Percentiles rank a stretch among this genome's conserved stretches.
Evolutionary conservation across 2,113 vertebrate genomes (phyloP).

Genomic region (Eleginops maclovinus): DNA sequence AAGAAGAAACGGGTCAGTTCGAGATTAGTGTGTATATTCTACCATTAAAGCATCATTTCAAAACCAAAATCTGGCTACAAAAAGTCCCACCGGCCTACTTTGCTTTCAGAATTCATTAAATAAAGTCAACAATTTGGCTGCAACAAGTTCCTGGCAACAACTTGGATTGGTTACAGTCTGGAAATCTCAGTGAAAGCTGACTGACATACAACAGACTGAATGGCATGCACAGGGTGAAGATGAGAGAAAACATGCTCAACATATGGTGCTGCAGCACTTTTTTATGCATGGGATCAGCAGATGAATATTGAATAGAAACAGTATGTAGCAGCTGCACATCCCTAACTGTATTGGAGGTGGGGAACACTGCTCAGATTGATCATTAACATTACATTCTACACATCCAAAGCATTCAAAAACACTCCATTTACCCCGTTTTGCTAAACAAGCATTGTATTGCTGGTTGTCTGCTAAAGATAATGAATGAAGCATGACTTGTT

Average conservation of each 20-base stretch:
- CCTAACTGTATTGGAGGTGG: slow-evolving; percentile 10
- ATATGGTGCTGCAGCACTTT: slow-evolving; percentile 60
- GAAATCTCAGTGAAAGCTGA: slow-evolving; percentile 13
- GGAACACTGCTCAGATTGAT: not conserved
- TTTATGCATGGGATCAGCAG: slow-evolving; percentile 28
- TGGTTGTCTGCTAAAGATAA: slow-evolving; percentile 22
- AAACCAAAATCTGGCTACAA: not conserved
- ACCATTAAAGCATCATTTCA: not conserved
- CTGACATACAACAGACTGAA: slow-evolving; percentile 18
- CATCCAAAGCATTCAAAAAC: slow-evolving; percentile 19
- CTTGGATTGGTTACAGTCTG: slow-evolving; percentile 10
- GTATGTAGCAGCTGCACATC: slow-evolving; percentile 32
- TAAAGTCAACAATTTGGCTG: slow-evolving; percentile 1
- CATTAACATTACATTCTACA: slow-evolving; percentile 11
- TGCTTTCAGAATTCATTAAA: not conserved
- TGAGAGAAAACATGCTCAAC: slow-evolving; percentile 50
- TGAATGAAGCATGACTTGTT: slow-evolving; percentile 39
- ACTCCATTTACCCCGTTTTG: slow-evolving; percentile 18
- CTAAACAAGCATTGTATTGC: slow-evolving; percentile 10
- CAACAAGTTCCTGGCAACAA: not conserved
- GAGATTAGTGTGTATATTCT: not conserved
- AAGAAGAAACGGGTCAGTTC: slow-evolving; percentile 5
- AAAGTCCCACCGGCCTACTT: not conserved
- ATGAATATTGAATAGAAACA: slow-evolving; percentile 58
- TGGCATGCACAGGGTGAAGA: slow-evolving; percentile 28